A percentile compares a stretch with the other conserved stretches of the same genome.
phyloP scores from a whole-genome alignment of 1,140 invertebrate species.

The Mycetomoellerius zeteki region DNA sequence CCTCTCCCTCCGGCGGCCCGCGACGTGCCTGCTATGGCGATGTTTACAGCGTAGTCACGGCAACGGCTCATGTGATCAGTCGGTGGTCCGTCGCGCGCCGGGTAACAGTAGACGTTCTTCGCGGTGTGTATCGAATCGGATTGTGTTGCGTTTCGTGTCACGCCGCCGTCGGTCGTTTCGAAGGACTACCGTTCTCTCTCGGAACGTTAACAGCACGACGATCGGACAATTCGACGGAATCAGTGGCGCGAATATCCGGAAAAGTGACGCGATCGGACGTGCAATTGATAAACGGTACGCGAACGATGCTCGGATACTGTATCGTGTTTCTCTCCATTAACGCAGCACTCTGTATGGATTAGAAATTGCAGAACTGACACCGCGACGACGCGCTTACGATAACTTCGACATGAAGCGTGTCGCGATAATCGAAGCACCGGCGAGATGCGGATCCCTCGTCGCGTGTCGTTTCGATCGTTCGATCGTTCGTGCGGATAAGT shows the following conservation, averaged over 20 bases:
- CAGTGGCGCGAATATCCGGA: background rate
- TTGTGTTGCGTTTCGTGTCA: background rate
- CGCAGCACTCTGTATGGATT: background rate
- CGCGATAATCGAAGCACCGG: background rate
- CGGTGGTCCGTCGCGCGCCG: constrained; percentile 82
- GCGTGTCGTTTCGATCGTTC: constrained; percentile 34
- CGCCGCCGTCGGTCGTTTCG: background rate
- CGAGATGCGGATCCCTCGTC: constrained; percentile 20
- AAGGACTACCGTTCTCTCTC: background rate
- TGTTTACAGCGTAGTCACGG: constrained; percentile 84
- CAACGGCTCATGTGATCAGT: constrained; percentile 85
- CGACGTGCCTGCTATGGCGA: constrained; percentile 75
- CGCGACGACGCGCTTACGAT: background rate
- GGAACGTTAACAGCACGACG: background rate
- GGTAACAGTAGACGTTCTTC: constrained; percentile 70
- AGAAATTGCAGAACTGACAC: background rate
- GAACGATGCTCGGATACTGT: background rate
- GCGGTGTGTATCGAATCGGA: constrained; percentile 46
- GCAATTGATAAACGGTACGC: background rate
- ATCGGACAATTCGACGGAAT: constrained; percentile 2
- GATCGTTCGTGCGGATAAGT: background rate
- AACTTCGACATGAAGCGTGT: background rate
- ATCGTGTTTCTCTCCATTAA: background rate
- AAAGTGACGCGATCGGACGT: background rate
- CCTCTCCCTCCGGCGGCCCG: constrained; percentile 37